Evolutionary conservation across 2,113 vertebrate genomes (phyloP).

Genomic region (Onychostruthus taczanowskii): DNA sequence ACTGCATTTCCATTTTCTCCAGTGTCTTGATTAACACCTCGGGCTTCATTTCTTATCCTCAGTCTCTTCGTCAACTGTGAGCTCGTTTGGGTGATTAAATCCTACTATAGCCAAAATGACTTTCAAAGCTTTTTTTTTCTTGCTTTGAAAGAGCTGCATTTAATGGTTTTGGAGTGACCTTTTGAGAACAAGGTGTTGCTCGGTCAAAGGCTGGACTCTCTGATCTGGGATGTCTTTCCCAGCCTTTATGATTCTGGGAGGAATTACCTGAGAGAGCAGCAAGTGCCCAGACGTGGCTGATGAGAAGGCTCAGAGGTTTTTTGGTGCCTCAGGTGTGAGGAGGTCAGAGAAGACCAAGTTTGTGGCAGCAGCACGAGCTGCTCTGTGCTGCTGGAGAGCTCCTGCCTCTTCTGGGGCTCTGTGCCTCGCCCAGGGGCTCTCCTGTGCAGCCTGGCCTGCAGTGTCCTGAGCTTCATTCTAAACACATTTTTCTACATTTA

Average conservation of each 20-base stretch:
- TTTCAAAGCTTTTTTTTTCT: neutral
- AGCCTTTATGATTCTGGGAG: neutral
- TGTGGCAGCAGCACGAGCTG: neutral
- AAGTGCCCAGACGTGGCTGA: neutral
- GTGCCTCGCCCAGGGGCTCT: neutral
- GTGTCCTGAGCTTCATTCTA: neutral
- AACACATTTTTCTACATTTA: no score
- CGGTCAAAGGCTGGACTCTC: accelerated
- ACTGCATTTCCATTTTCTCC: neutral
- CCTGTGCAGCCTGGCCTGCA: neutral
- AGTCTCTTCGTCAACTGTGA: neutral
- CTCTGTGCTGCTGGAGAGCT: neutral
- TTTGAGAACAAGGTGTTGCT: neutral
- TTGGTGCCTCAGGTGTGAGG: neutral
- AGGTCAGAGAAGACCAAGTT: neutral
- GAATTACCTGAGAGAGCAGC: neutral
- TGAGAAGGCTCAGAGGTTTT: neutral
- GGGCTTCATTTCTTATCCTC: neutral
- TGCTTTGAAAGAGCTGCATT: neutral
- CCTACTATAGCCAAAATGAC: neutral
- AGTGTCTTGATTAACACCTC: neutral
- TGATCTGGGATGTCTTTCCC: neutral
- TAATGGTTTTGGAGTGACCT: neutral
- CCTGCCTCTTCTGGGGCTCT: neutral
- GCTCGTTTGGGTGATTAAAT: neutral